A percentile compares a stretch with the other conserved stretches of the same genome.
Evolutionary conservation across 1,140 invertebrate species (phyloP).

Genomic region (Cotesia typhae): DNA sequence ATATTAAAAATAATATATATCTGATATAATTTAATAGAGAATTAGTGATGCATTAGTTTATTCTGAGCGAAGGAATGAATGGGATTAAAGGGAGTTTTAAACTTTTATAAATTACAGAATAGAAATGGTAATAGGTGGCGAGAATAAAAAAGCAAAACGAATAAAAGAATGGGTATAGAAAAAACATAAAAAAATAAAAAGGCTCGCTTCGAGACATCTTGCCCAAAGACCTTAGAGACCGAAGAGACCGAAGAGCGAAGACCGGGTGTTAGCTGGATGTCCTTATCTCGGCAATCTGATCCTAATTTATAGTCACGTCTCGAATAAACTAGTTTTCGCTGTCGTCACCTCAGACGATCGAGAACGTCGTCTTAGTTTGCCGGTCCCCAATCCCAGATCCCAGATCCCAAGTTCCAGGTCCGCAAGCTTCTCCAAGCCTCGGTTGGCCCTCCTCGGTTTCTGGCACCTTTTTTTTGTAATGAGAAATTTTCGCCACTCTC

Average conservation of each 20-base stretch:
- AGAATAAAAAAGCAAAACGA: background rate
- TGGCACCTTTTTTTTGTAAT: conserved; percentile 34
- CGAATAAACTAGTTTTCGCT: conserved; percentile 68
- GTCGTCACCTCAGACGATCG: conserved; percentile 57
- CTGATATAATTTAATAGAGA: no score
- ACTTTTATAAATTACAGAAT: no score
- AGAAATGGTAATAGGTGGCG: background rate
- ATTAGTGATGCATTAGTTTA: no score
- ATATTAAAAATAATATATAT: no score
- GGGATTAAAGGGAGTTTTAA: no score
- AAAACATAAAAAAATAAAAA: background rate
- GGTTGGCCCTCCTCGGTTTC: no score
- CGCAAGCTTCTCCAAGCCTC: no score
- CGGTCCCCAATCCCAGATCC: background rate
- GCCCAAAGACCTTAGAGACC: conserved; percentile 28
- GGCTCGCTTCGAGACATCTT: conserved; percentile 51
- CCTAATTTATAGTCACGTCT: conserved; percentile 67
- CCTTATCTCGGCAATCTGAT: conserved; percentile 67
- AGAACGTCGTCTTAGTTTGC: conserved; percentile 23
- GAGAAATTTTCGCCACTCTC: conserved; percentile 13
- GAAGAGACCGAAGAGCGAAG: conserved; percentile 36
- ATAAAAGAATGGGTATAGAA: background rate
- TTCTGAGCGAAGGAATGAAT: no score
- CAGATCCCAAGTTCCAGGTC: background rate
- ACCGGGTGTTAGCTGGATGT: conserved; percentile 65